phyloP scores from a whole-genome alignment of 2,888 invertebrate genomes.

The Brenthis daphne region DNA sequence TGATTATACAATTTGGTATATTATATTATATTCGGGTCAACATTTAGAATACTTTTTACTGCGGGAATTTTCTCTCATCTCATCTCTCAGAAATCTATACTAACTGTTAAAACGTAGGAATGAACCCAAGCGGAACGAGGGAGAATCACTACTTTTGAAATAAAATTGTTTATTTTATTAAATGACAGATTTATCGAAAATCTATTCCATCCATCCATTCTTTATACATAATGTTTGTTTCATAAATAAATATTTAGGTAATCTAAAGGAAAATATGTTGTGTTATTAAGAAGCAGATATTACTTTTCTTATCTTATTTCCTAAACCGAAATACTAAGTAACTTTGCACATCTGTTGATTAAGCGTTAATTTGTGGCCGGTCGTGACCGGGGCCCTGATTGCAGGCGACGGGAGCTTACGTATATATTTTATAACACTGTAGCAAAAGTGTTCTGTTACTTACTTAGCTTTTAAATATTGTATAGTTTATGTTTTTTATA shows the following conservation, averaged over 20 bases:
- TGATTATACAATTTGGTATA: too few relatives aligned
- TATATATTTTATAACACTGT: not conserved
- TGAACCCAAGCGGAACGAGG: too few relatives aligned
- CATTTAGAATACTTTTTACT: too few relatives aligned
- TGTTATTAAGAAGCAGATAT: conserved; percentile 1
- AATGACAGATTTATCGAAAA: too few relatives aligned
- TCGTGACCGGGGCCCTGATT: conserved; percentile 25
- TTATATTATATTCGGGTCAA: too few relatives aligned
- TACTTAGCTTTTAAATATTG: not conserved
- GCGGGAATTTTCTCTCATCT: too few relatives aligned
- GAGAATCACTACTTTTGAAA: too few relatives aligned
- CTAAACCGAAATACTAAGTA: conserved; percentile 1
- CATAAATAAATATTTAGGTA: not conserved
- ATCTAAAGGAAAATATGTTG: not conserved
- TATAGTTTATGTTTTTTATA: not conserved
- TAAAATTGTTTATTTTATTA: too few relatives aligned
- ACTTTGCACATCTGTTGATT: conserved; percentile 22
- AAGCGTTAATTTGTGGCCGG: conserved; percentile 30
- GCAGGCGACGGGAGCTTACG: not conserved
- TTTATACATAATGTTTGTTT: not conserved
- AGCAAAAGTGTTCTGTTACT: not conserved
- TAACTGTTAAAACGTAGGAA: too few relatives aligned
- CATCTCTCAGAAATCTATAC: too few relatives aligned
- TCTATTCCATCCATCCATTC: too few relatives aligned
- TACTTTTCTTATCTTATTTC: not conserved